Evolutionary conservation across 2,888 invertebrate species (phyloP).

Genomic region (Cephus pulcher): DNA sequence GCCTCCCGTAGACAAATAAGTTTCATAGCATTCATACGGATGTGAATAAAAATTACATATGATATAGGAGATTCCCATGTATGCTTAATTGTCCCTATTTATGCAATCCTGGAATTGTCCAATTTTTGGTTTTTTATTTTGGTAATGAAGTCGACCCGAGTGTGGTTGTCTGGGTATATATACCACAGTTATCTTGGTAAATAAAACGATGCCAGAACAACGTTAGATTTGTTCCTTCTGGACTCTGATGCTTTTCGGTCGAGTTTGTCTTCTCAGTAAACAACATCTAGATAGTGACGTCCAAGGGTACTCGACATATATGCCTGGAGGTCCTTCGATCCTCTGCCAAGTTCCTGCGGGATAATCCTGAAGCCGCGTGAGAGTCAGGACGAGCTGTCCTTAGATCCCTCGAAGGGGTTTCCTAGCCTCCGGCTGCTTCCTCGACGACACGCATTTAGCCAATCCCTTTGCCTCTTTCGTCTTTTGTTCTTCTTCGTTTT

Average conservation of each 20-base stretch:
- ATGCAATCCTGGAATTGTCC: no score
- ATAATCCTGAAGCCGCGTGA: constrained; percentile 41
- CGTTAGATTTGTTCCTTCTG: neutral
- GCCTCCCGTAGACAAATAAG: neutral
- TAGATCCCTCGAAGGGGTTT: neutral
- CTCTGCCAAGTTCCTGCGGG: constrained; percentile 24
- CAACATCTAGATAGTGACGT: neutral
- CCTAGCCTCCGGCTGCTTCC: constrained; percentile 7
- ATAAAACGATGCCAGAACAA: neutral
- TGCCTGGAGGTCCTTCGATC: constrained; percentile 6
- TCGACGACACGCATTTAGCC: constrained; percentile 18
- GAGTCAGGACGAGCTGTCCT: constrained; percentile 28
- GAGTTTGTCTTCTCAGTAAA: constrained; percentile 28
- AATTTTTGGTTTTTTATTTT: no score
- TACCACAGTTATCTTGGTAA: neutral
- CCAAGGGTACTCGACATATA: constrained; percentile 8
- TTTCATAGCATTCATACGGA: no score
- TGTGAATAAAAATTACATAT: no score
- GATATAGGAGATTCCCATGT: no score
- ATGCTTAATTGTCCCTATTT: no score
- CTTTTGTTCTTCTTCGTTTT: neutral
- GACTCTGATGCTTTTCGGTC: constrained; percentile 5
- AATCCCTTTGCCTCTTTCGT: neutral
- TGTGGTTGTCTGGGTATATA: no score
- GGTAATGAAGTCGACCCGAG: no score